Conservation (phyloP, 2,113 vertebrate genomes). For the Gasterosteus aculeatus region DNA sequence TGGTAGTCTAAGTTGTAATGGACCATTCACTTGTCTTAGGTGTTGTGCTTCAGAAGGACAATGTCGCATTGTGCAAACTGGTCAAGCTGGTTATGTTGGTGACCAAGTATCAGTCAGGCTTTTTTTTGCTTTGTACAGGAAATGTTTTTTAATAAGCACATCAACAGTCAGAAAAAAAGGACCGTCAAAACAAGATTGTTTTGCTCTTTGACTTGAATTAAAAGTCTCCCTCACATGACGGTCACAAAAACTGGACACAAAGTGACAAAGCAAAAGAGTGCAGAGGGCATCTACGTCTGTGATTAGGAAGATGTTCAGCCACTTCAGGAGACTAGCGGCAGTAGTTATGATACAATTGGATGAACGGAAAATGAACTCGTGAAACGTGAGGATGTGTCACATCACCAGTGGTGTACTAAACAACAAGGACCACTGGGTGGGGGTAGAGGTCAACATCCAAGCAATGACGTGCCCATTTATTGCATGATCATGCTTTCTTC, state of each 20-base stretch:
- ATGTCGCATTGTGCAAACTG: slow-evolving; percentile 1
- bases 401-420: neutral
- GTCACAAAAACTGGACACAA: neutral
- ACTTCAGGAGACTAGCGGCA: neutral
- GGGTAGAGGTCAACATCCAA: slow-evolving; percentile 1
- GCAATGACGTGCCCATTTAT: neutral
- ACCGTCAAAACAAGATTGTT: neutral
- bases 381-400: neutral
- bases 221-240: neutral
- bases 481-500: neutral
- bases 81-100: slow-evolving; percentile 9
- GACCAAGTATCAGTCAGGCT: neutral
- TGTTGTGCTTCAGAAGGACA: neutral
- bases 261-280: neutral
- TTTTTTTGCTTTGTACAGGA: neutral
- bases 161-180: neutral
- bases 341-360: neutral
- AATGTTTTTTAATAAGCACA: neutral
- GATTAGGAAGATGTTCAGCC: neutral
- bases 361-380: neutral
- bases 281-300: neutral
- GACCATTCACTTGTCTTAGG: slow-evolving; percentile 7
- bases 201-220: neutral
- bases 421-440: slow-evolving; percentile 51
- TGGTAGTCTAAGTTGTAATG: neutral